phyloP scores from a whole-genome alignment of 1,140 invertebrate genomes.

The Apis florea region DNA sequence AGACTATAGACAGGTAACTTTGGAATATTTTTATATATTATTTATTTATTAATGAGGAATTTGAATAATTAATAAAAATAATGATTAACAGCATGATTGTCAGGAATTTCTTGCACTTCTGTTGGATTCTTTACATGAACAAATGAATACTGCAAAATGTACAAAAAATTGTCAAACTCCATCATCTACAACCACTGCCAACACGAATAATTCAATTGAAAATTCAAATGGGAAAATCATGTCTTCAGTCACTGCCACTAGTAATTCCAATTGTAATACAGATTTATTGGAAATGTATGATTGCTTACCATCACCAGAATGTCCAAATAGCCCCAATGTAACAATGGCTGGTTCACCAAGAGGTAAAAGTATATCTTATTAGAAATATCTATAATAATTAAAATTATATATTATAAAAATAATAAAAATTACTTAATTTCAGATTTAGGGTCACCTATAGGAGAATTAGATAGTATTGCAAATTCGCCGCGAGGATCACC shows the following conservation, averaged over 20 bases:
- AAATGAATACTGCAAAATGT: conserved; percentile 82
- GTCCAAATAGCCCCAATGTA: conserved; percentile 73
- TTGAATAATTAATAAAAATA: conserved; percentile 21
- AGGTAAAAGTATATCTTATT: conserved; percentile 63
- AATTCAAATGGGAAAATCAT: conserved; percentile 67
- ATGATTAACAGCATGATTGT: conserved; percentile 84
- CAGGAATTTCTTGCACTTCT: conserved; percentile 87
- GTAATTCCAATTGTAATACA: conserved; percentile 63
- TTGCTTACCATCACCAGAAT: conserved; percentile 69
- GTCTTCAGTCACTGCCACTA: conserved; percentile 70
- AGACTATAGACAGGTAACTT: conserved; percentile 82
- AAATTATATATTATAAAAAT: neutral
- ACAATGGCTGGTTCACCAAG: conserved; percentile 76
- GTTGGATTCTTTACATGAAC: conserved; percentile 86
- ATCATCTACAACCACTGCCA: conserved; percentile 74
- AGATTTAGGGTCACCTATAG: conserved; percentile 71
- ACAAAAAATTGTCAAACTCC: conserved; percentile 73
- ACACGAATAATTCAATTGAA: conserved; percentile 67
- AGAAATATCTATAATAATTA: neutral
- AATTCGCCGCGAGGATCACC: conserved; percentile 73
- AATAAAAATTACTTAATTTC: neutral
- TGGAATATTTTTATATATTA: neutral
- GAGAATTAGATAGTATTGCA: conserved; percentile 72
- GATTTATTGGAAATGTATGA: conserved; percentile 72
- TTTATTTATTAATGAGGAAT: neutral